Evolutionary conservation across 2,113 vertebrate species (phyloP).

Genomic region (Ia io): DNA sequence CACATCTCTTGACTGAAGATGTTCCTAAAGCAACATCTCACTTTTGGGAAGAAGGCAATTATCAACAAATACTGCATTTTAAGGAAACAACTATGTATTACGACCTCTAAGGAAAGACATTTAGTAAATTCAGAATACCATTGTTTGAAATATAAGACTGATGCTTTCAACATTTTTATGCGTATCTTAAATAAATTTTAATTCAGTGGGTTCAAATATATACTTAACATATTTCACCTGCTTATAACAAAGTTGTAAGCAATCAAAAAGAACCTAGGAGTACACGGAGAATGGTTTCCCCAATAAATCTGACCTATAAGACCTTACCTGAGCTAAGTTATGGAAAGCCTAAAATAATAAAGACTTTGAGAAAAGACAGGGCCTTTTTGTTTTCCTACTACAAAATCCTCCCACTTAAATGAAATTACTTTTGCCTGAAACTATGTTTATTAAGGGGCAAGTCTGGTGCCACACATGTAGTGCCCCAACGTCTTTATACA

Average conservation of each 20-base stretch:
- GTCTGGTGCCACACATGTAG: not conserved
- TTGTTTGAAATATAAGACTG: not conserved
- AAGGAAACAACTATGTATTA: not conserved
- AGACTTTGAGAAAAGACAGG: not conserved
- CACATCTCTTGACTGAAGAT: not conserved
- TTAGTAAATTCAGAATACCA: not conserved
- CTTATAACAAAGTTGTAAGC: not conserved
- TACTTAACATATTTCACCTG: not conserved
- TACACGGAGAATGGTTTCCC: not conserved
- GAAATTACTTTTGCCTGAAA: not conserved
- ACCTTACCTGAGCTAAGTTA: not conserved
- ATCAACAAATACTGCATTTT: not conserved
- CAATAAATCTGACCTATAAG: not conserved
- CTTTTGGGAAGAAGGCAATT: not conserved
- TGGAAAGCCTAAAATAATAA: slow-evolving; percentile 5
- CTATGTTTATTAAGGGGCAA: not conserved
- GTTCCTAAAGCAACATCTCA: not conserved
- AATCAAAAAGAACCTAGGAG: not conserved
- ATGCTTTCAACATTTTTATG: not conserved
- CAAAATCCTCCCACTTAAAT: not conserved
- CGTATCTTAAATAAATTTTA: slow-evolving; percentile 21
- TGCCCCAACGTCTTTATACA: not conserved
- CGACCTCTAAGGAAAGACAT: not conserved
- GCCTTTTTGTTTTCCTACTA: not conserved
- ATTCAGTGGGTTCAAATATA: slow-evolving; percentile 11